These are phyloP conservation scores for Paracyclopina nana DNA, from an alignment of 1,140 invertebrate genomes.

Conservation along the genomic window DNA sequence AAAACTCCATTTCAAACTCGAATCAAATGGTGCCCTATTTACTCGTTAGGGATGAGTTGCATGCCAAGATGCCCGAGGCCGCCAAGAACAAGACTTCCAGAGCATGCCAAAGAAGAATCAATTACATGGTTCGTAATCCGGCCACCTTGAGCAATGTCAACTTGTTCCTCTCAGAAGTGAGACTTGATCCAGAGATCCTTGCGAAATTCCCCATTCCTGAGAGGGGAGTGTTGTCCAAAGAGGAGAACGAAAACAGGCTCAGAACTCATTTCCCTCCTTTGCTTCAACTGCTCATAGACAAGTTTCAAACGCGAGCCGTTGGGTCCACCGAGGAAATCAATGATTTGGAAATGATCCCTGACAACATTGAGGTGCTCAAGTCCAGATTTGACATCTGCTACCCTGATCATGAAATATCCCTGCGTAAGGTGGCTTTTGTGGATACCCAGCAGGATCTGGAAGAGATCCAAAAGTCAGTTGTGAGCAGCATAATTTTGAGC, in stretches of 20 bases:
- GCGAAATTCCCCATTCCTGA: conserved; percentile 17
- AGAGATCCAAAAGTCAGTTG: conserved; percentile 24
- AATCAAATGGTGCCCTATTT: conserved; percentile 29
- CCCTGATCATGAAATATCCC: conserved; percentile 15
- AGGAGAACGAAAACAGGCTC: conserved; percentile 17
- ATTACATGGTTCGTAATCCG: conserved; percentile 39
- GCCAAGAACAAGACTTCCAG: conserved; percentile 44
- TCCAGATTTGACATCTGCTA: conserved; percentile 17
- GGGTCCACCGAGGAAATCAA: background rate
- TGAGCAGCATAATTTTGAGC: conserved; percentile 31
- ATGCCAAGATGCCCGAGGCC: conserved; percentile 24
- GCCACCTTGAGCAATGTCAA: conserved; percentile 34
- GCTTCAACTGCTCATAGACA: conserved; percentile 3
- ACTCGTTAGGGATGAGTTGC: conserved; percentile 40
- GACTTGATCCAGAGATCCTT: conserved; percentile 33
- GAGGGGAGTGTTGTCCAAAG: background rate
- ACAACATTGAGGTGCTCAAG: conserved; percentile 17
- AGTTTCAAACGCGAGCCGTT: conserved; percentile 1
- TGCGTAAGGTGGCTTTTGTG: too few species aligned
- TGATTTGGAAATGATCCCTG: conserved; percentile 16
- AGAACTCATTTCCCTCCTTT: conserved; percentile 11
- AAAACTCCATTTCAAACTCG: conserved; percentile 29
- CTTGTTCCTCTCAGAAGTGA: conserved; percentile 38
- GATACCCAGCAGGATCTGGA: conserved; percentile 23
- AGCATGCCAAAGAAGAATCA: conserved; percentile 41